phyloP scores from a whole-genome alignment of 2,888 invertebrate genomes.

The Coenonympha arcania region DNA sequence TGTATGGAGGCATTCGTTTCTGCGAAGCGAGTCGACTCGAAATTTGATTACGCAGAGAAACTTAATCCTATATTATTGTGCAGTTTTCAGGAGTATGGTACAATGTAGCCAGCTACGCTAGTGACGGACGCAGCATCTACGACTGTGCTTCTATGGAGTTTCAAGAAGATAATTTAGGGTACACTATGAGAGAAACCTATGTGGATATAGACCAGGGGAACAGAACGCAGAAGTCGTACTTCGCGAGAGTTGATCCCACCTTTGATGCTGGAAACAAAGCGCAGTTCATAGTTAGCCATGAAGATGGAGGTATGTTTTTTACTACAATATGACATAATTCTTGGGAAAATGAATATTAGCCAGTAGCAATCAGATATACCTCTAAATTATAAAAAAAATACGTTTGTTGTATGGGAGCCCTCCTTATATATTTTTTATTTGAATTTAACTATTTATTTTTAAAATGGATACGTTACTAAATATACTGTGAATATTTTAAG shows the following conservation, averaged over 20 bases:
- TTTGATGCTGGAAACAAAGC: slow-evolving; percentile 62
- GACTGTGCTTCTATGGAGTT: slow-evolving; percentile 61
- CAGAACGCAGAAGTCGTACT: slow-evolving; percentile 59
- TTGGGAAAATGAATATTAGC: too few species aligned
- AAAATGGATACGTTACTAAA: too few species aligned
- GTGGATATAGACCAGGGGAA: slow-evolving; percentile 50
- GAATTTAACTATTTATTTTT: too few species aligned
- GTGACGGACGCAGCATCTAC: slow-evolving; percentile 53
- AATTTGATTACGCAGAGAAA: not conserved
- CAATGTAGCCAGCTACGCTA: slow-evolving; percentile 59
- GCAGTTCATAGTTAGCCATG: slow-evolving; percentile 61
- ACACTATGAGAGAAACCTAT: slow-evolving; percentile 56
- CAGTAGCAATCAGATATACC: too few species aligned
- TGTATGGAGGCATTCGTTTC: too few species aligned
- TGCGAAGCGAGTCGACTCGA: too few species aligned
- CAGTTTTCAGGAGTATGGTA: slow-evolving; percentile 70
- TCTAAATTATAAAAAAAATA: too few species aligned
- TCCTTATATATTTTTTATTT: too few species aligned
- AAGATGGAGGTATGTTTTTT: slow-evolving; percentile 48
- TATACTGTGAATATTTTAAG: too few species aligned
- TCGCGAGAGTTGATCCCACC: slow-evolving; percentile 64
- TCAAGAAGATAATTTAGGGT: slow-evolving; percentile 63
- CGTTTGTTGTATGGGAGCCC: too few species aligned
- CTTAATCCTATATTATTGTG: not conserved
- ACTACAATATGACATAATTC: not conserved